These are phyloP conservation scores for Saccostrea cuccullata DNA, from an alignment of 1,140 invertebrate species.

Conservation along the genomic window DNA sequence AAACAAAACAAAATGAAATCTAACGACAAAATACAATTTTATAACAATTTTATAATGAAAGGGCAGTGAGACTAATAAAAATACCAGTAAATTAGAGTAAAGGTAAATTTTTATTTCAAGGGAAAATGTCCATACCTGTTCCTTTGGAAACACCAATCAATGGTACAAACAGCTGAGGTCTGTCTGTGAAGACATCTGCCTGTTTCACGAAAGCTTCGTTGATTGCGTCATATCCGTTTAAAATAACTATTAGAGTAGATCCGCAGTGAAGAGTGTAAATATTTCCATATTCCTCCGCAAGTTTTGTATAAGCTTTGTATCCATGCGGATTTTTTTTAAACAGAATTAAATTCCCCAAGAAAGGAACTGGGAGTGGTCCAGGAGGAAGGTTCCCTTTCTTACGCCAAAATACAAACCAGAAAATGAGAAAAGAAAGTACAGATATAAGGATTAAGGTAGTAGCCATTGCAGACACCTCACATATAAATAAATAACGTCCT, in stretches of 20 bases:
- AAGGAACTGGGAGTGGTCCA: conserved; percentile 56
- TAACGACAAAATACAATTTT: too few species aligned
- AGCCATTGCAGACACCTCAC: not conserved
- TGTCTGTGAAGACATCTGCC: conserved; percentile 61
- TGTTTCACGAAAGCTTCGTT: conserved; percentile 65
- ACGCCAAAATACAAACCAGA: not conserved
- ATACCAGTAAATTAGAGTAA: too few species aligned
- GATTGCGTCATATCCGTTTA: conserved; percentile 66
- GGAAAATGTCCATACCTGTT: conserved; percentile 54
- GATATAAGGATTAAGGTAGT: not conserved
- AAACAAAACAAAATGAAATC: too few species aligned
- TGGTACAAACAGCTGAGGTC: conserved; percentile 64
- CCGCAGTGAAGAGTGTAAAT: conserved; percentile 63
- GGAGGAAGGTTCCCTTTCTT: conserved; percentile 52
- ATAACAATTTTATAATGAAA: too few species aligned
- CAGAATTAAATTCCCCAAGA: conserved; percentile 61
- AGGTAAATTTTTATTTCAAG: not conserved
- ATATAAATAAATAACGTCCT: too few species aligned
- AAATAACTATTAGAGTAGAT: conserved; percentile 59
- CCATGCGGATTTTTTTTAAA: conserved; percentile 63
- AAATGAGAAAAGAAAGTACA: not conserved
- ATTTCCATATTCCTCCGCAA: conserved; percentile 59
- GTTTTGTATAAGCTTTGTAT: conserved; percentile 56
- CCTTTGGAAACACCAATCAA: conserved; percentile 65
- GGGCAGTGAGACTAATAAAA: too few species aligned